These are phyloP conservation scores for Cyrtorhinus lividipennis DNA, from an alignment of 1,140 invertebrate genomes.

Conservation along the genomic window DNA sequence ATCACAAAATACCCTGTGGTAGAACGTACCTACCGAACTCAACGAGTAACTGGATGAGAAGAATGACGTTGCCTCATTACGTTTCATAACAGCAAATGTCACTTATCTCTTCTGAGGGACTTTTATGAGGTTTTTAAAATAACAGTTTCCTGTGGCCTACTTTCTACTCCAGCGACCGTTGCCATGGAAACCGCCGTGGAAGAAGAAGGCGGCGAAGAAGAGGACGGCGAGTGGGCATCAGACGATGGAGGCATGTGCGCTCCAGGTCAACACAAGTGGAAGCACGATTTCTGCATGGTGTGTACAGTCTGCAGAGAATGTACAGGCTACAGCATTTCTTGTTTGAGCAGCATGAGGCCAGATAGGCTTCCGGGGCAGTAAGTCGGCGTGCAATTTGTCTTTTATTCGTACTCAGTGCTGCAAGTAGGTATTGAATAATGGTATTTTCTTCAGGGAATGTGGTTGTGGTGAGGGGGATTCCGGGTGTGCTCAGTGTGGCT, in stretches of 20 bases:
- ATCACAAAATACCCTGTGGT: no score
- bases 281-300: conserved; percentile 69
- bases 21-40: no score
- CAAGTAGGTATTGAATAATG: no score
- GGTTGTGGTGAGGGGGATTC: conserved; percentile 91
- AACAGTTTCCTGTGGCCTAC: no score
- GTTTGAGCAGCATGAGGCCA: conserved; percentile 59
- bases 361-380: conserved; percentile 75
- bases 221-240: conserved; percentile 41
- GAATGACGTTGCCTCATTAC: no score
- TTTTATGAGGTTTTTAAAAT: no score
- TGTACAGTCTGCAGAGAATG: conserved; percentile 86
- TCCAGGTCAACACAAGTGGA: conserved; percentile 61
- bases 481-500: conserved; percentile 82
- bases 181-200: conserved; percentile 48
- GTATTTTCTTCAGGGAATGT: conserved; percentile 51
- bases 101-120: no score
- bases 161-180: conserved; percentile 35
- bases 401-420: no score
- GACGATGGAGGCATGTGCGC: conserved; percentile 44
- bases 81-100: no score
- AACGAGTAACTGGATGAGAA: no score
- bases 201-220: conserved; percentile 37
- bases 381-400: conserved; percentile 37
- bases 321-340: conserved; percentile 78